Percentiles rank a stretch among this genome's conserved stretches.
Evolutionary conservation across 1,140 invertebrate genomes (phyloP).

Genomic region (Laupala kohalensis): DNA sequence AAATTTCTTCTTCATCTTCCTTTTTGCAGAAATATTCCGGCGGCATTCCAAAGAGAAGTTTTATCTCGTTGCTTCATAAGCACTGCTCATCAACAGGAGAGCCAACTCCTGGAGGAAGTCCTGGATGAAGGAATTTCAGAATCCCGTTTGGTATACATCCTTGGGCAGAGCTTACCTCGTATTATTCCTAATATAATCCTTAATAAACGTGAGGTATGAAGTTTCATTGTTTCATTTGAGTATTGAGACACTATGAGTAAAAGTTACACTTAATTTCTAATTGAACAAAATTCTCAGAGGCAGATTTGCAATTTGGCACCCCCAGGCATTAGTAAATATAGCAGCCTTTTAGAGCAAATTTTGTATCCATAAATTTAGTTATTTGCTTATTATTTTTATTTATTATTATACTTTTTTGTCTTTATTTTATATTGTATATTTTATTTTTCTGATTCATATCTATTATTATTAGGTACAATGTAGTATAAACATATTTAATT

Average conservation of each 20-base stretch:
- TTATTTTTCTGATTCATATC: no score
- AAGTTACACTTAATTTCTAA: background rate
- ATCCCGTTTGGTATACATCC: conserved; percentile 31
- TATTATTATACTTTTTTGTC: no score
- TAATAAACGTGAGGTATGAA: conserved; percentile 50
- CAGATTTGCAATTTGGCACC: no score
- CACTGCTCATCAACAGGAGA: conserved; percentile 22
- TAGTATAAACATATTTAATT: no score
- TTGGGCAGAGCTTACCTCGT: conserved; percentile 23
- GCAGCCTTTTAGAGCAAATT: no score
- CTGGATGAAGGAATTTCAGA: conserved; percentile 28
- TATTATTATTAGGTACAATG: no score
- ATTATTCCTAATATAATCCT: conserved; percentile 56
- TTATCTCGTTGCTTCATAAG: conserved; percentile 30
- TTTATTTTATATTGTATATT: no score
- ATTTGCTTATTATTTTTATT: no score
- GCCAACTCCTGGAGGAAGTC: conserved; percentile 27
- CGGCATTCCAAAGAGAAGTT: conserved; percentile 39
- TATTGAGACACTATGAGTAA: background rate
- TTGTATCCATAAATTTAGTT: no score
- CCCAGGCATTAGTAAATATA: no score
- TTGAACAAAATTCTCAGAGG: conserved; percentile 2
- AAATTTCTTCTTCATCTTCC: no score
- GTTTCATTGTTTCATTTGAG: conserved; percentile 1
- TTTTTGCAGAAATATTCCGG: conserved; percentile 24